Evolutionary conservation across 1,140 invertebrate genomes (phyloP).

Genomic region (Geopemphigus sp.): DNA sequence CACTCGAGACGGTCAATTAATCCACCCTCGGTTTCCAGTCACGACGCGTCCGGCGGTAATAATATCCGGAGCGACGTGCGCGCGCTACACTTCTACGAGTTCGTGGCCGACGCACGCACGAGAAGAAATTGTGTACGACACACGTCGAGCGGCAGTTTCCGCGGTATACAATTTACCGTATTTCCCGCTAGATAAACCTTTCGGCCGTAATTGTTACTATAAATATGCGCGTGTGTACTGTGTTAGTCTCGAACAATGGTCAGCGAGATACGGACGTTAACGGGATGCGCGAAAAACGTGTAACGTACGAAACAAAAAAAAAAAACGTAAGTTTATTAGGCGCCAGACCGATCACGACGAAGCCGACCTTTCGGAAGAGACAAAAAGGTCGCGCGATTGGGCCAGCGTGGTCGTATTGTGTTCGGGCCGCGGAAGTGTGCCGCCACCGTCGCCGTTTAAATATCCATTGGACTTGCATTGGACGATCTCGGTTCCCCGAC

Average conservation of each 20-base stretch:
- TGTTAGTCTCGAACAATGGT: conserved; percentile 25
- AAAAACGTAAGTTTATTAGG: neutral
- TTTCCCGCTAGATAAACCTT: conserved; percentile 6
- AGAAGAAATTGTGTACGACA: conserved; percentile 30
- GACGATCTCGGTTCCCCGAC: no score
- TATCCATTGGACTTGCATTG: no score
- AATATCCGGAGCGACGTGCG: conserved; percentile 41
- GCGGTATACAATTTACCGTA: neutral
- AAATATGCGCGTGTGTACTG: no score
- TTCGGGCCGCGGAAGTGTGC: no score
- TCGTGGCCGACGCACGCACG: neutral
- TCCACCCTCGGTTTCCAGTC: conserved; percentile 35
- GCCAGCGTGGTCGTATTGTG: neutral
- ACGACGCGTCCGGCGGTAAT: neutral
- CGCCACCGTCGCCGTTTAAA: conserved; percentile 2
- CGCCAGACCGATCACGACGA: neutral
- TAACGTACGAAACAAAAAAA: no score
- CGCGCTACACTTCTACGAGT: conserved; percentile 27
- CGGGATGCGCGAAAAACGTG: neutral
- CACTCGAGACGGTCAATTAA: conserved; percentile 37
- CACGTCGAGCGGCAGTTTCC: neutral
- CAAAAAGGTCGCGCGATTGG: conserved; percentile 33
- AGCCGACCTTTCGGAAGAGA: neutral
- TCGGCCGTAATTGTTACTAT: neutral
- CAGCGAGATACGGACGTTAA: neutral